Base-by-base conservation (phyloP, 2,888 invertebrate genomes). In the Acronicta psi region DNA sequence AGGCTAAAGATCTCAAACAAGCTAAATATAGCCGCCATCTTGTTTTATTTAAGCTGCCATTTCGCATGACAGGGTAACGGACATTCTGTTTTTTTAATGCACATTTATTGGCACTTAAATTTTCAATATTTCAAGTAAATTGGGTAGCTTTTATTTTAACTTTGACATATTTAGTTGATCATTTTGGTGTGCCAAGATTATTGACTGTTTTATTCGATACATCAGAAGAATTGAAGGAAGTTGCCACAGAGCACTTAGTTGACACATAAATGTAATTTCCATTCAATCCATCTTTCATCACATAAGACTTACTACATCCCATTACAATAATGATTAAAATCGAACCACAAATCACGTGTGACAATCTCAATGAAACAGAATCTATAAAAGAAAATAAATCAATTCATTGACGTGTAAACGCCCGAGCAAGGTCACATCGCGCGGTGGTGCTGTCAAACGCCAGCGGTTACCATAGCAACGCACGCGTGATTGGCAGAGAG, bases 1-100 rank as follows among this genome's bases (percentile, higher is more conserved):
- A 63, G 54, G 66, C 29, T 31, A 18, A 53, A 51, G 44, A 49
- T 37, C 41, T 53, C 59, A 62, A 71, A 54, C 59, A 58, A 52
- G 57, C 74, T 84, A 83, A 82, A 82, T 73, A 79, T 82, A 83
- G 66, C 63, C 46, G 67, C 80, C 81, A 84, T 89, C 57, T 86
- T 84, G 82, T 78, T 84, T 80, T 76, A n/a, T 20, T 37, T 55
- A 14, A 41, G 16, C 25, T 34, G 53, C 57, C 41, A 59, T 62
- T 57, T 20, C 13, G 29, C 16, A 6, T 9, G 37, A 38, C 14
- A 6, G 11, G 8, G 20, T 47, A 25, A 54, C 17, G 18, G 17
- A 18, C 14, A 38, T 13, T 51, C 41, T 8, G 37, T 50, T 50
- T 43, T 44, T 59, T 55, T 55, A 58, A 41, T 40, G 17, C 16